Evolutionary conservation across 2,113 vertebrate species (phyloP), one percentile per base, ranked within the genome.

Genomic region (Coryphaenoides rupestris): DNA sequence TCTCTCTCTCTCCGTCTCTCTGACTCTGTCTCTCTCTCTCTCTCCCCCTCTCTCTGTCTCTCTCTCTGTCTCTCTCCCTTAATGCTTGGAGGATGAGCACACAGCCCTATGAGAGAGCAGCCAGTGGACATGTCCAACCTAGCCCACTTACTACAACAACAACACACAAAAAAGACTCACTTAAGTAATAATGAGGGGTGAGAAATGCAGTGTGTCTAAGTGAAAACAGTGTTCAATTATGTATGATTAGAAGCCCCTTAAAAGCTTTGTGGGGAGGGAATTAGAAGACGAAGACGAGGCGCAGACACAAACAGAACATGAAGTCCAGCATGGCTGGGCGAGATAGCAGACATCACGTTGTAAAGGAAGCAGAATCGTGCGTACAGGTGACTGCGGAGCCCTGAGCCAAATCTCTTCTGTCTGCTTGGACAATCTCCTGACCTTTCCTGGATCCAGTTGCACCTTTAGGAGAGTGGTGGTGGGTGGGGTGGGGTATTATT

Each of bases 151-250:
- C 33, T 2, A 0, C 6, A 40, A 40, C n/a, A n/a, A n/a, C n/a
- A n/a, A n/a, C n/a, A n/a, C n/a, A n/a, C n/a, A n/a, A 73, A 78
- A 54, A 73, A 78, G 70, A 76, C 80, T 74, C 78, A 84, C 83
- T 88, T 84, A 89, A 90, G 85, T 88, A 86, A 86, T 82, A 81
- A 89, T 87, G 85, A 83, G 84, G 33, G 80, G 72, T 80, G 79
- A 81, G 74, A 78, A 88, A 88, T 83, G 84, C 73, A 77, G 84
- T 75, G 83, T 79, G 66, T 87, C 86, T 85, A 88, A 87, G 88
- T 87, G 84, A 85, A 89, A 87, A 83, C 73, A 57, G 56, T 47
- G 69, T 87, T 91, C 80, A 89, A 91, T 89, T 87, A 90, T 91
- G 82, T 82, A 89, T 91, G 88, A 86, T 88, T 78, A 82, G 80